phyloP scores from a whole-genome alignment of 2,888 invertebrate genomes.

The Margaritifera margaritifera region DNA sequence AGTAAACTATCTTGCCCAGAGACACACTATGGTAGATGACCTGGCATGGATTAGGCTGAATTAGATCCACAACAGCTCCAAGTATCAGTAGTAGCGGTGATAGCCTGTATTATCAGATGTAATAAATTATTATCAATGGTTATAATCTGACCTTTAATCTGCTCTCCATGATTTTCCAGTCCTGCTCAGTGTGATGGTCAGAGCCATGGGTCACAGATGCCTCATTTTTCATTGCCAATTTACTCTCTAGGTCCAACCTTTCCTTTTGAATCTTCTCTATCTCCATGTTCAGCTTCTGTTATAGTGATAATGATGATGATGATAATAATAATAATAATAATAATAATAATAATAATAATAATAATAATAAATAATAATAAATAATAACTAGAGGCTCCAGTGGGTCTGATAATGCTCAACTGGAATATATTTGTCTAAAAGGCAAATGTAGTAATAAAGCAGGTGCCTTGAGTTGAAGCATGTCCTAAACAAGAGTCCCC shows the following conservation, averaged over 20 bases:
- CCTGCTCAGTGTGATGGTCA: constrained; percentile 53
- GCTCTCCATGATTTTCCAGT: constrained; percentile 60
- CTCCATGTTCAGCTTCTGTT: constrained; percentile 30
- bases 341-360: neutral
- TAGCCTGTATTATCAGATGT: no score
- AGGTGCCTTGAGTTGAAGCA: no score
- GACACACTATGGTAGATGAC: neutral
- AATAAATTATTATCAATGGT: neutral
- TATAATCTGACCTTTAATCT: constrained; percentile 56
- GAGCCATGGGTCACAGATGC: neutral
- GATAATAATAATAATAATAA: neutral
- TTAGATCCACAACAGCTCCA: no score
- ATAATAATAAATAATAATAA: no score
- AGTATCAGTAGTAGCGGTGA: no score
- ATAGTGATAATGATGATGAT: neutral
- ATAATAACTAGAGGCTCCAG: no score
- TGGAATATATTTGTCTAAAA: no score
- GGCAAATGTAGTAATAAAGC: no score
- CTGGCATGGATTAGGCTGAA: no score
- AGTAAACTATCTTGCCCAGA: neutral
- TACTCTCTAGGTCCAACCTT: constrained; percentile 58
- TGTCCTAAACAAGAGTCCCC: no score
- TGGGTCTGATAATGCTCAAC: no score
- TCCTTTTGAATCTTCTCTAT: constrained; percentile 35
- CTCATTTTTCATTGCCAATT: constrained; percentile 8